Conservation (phyloP, 2,888 invertebrate species). For the Caenorhabditis imperialis region DNA sequence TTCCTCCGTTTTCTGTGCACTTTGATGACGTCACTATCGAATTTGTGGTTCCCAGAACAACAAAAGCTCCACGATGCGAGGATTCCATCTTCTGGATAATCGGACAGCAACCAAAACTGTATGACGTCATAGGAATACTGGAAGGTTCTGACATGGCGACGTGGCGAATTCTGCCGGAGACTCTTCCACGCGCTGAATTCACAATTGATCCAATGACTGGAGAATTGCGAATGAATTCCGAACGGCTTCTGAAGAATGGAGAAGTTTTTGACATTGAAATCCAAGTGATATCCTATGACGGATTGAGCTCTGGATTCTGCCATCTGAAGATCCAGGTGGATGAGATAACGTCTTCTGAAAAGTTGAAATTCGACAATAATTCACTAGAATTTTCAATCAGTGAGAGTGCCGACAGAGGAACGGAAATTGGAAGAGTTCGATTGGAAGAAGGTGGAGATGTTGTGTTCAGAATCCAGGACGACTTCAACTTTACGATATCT, state of each 20-base stretch:
- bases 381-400: conserved; percentile 16
- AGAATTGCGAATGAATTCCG: conserved; percentile 42
- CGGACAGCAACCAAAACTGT: conserved; percentile 2
- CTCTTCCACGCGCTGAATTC: conserved; percentile 40
- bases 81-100: conserved; percentile 10
- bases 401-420: conserved; percentile 14
- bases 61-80: background rate
- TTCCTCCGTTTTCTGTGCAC: conserved; percentile 31
- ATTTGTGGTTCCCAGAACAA: background rate
- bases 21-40: conserved; percentile 38
- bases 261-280: conserved; percentile 17
- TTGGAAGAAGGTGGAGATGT: conserved; percentile 1
- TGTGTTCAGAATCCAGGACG: conserved; percentile 32
- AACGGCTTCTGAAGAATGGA: background rate
- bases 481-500: conserved; percentile 43
- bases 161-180: conserved; percentile 52
- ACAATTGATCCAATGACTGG: conserved; percentile 53
- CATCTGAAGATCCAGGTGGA: background rate
- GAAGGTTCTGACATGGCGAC: conserved; percentile 11
- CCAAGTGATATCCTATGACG: conserved; percentile 33
- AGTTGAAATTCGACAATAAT: background rate
- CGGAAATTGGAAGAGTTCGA: conserved; percentile 6
- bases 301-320: conserved; percentile 13
- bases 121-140: conserved; percentile 6
- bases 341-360: background rate